Base-by-base conservation (phyloP, 2,888 invertebrate species). In the Thymelicus acteon region DNA sequence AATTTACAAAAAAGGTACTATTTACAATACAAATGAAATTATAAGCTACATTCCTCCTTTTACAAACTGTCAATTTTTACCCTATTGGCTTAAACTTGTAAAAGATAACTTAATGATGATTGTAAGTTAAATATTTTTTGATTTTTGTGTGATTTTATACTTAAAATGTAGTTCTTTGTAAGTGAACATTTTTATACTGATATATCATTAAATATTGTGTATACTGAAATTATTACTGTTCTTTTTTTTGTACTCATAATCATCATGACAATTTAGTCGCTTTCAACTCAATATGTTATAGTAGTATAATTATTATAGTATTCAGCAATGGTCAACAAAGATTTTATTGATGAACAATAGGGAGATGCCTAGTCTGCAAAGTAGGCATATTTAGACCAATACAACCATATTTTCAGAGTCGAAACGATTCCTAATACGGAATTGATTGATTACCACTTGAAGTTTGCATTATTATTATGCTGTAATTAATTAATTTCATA, bases 131-230 rank as follows among this genome's bases (percentile, higher is more conserved):
- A 72, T 77, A 76, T 77, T 76, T 76, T 77, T 77, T 72, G 76
- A 72, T 75, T 63, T 70, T 73, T 73, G 78, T 75, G 77, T 77
- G 78, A 75, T 75, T 74, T 74, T 75, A 73, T 72, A 74, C 71
- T 72, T 71, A 70, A 71, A 71, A 47, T 71, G 64, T 75, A 72
- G 60, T 69, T 69, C 67, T 72, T 74, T 74, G 75, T 75, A 63
- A 63, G 62, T 63, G 57, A 63, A 63, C 63, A 69, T 70, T 70
- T 69, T 63, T 71, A 72, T 72, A 73, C 67, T 69, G 60, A 71
- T 65, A 64, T 71, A 71, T 60, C 40, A 65, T 71, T 49, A 62
- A 69, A 66, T 49, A 66, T 71, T 67, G 60, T 72, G 70, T 72
- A 61, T 71, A 60, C 60, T 60, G n/a, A 60, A 58, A 7, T 60